Evolutionary conservation across 2,888 invertebrate species (phyloP).

Genomic region (Caradrina kadenii): DNA sequence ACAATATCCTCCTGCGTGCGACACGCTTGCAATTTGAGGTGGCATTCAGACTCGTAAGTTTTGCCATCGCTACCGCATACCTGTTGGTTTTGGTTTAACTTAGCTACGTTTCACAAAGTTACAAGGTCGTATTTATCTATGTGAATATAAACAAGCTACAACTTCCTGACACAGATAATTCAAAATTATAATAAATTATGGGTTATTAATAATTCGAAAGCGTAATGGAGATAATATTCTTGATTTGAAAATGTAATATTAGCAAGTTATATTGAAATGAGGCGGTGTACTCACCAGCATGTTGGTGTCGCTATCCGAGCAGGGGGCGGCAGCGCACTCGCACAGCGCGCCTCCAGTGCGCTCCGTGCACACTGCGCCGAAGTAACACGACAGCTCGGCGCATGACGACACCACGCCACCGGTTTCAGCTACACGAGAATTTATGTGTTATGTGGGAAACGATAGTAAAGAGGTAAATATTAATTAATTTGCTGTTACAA

Average conservation of each 20-base stretch:
- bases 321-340: conserved; percentile 92
- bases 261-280: conserved; percentile 3
- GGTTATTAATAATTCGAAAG: conserved; percentile 33
- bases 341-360: conserved; percentile 93
- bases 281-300: conserved; percentile 82
- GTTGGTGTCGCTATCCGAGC: conserved; percentile 85
- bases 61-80: conserved; percentile 95
- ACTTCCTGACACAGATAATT: conserved; percentile 37
- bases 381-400: conserved; percentile 94
- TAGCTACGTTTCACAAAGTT: conserved; percentile 35
- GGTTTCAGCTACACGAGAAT: conserved; percentile 88
- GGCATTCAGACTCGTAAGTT: conserved; percentile 96
- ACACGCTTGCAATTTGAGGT: conserved; percentile 95
- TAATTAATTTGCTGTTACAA: too few relatives aligned
- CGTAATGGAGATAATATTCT: conserved; percentile 10
- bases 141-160: conserved; percentile 43
- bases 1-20: conserved; percentile 95
- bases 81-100: conserved; percentile 74
- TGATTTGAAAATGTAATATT: conserved; percentile 2
- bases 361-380: conserved; percentile 95
- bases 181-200: conserved; percentile 42
- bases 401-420: conserved; percentile 93
- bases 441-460: not conserved
- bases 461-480: not conserved
- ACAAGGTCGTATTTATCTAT: conserved; percentile 38